A percentile compares a stretch with the other conserved stretches of the same genome.
These are phyloP conservation scores for Drosophila bunnanda DNA, from an alignment of 2,888 invertebrate species.

Conservation along the genomic window DNA sequence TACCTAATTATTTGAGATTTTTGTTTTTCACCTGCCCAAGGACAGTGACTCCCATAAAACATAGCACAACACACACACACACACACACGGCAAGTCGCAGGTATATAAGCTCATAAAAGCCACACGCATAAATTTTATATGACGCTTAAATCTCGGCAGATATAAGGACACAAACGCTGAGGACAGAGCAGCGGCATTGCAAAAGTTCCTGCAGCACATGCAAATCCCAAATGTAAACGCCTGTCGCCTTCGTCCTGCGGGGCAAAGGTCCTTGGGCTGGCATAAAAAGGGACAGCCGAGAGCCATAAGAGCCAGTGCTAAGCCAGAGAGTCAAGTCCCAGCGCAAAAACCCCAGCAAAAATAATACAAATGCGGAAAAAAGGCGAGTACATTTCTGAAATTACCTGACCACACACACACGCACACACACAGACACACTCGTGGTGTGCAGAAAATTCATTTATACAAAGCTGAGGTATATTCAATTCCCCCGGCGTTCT, in stretches of 20 bases:
- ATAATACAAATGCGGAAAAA: conserved; percentile 30
- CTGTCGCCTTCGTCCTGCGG: conserved; percentile 51
- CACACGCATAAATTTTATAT: conserved; percentile 77
- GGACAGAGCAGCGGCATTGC: conserved; percentile 2
- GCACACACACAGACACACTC: conserved; percentile 17
- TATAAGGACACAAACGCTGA: conserved; percentile 48
- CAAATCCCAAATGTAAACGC: conserved; percentile 78
- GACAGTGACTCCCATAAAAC: conserved; percentile 38
- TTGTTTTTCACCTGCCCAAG: conserved; percentile 26
- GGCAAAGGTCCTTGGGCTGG: conserved; percentile 40
- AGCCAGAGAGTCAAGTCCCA: conserved; percentile 67
- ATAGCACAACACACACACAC: conserved; percentile 11
- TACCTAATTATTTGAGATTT: conserved; percentile 39
- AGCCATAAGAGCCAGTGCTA: conserved; percentile 60
- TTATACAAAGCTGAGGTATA: conserved; percentile 38
- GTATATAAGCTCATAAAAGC: conserved; percentile 55
- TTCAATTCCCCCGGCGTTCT: conserved; percentile 63
- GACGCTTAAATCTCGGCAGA: conserved; percentile 74
- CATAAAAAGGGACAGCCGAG: conserved; percentile 59
- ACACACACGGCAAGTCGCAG: neutral
- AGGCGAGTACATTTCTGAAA: conserved; percentile 65
- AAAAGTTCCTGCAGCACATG: conserved; percentile 64
- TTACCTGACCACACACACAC: conserved; percentile 66
- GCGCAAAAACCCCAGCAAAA: conserved; percentile 38
- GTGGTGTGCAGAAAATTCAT: conserved; percentile 11